phyloP scores from a whole-genome alignment of 1,140 invertebrate genomes.

The Cydia strobilella region DNA sequence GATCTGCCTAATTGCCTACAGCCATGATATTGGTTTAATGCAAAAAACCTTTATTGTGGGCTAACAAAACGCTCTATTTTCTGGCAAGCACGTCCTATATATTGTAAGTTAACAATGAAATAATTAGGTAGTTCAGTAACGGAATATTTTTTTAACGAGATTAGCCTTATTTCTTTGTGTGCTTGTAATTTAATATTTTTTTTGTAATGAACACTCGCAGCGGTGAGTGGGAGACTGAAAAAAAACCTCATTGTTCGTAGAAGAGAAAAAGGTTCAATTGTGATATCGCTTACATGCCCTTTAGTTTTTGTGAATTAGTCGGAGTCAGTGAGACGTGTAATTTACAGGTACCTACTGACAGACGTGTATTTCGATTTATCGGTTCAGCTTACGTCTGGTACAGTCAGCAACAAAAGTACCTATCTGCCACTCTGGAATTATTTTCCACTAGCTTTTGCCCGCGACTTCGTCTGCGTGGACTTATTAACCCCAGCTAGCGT shows the following conservation, averaged over 20 bases:
- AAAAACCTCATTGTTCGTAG: conserved; percentile 50
- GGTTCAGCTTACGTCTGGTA: neutral
- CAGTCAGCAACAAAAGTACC: too few species aligned
- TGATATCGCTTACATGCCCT: conserved; percentile 50
- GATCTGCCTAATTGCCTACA: conserved; percentile 49
- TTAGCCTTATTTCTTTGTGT: conserved; percentile 66
- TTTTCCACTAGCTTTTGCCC: too few species aligned
- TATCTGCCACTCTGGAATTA: too few species aligned
- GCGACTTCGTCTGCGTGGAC: too few species aligned
- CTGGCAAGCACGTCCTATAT: conserved; percentile 67
- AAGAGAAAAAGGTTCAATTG: conserved; percentile 51
- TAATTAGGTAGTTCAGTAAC: conserved; percentile 75
- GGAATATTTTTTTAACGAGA: conserved; percentile 62
- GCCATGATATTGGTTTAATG: conserved; percentile 64
- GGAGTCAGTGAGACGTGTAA: conserved; percentile 23
- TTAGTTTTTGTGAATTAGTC: conserved; percentile 31
- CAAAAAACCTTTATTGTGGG: conserved; percentile 62
- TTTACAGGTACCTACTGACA: conserved; percentile 11
- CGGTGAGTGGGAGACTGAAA: conserved; percentile 56
- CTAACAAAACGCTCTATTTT: conserved; percentile 74
- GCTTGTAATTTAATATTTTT: conserved; percentile 76
- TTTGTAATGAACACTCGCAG: conserved; percentile 66
- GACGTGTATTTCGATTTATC: neutral
- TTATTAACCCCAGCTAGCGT: too few species aligned
- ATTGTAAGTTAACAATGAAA: conserved; percentile 71